phyloP scores from a whole-genome alignment of 2,113 vertebrate species.

The Cyprinodon variegatus region DNA sequence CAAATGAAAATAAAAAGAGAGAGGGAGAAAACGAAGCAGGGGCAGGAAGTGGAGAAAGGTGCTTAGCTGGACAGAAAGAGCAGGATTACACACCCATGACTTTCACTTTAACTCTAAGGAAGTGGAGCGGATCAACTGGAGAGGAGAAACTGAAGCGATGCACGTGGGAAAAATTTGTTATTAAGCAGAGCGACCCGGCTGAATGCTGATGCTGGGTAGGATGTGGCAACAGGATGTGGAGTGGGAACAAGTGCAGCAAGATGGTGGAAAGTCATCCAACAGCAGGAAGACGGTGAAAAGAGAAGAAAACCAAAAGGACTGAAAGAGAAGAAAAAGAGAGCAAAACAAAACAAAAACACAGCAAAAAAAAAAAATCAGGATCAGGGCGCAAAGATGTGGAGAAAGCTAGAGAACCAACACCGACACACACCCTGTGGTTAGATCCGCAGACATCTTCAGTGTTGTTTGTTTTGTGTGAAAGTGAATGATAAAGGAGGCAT shows the following conservation, averaged over 20 bases:
- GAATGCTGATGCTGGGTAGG: conserved; percentile 64
- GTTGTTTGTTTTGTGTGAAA: conserved; percentile 99
- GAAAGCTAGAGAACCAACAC: conserved; percentile 15
- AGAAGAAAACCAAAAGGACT: conserved; percentile 26
- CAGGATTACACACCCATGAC: conserved; percentile 77
- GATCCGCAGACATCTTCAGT: conserved; percentile 94
- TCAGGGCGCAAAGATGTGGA: conserved; percentile 7
- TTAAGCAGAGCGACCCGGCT: conserved; percentile 37
- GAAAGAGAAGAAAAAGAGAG: conserved; percentile 29
- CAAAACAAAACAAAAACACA: conserved; percentile 7
- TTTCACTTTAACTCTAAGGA: conserved; percentile 66
- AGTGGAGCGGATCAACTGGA: conserved; percentile 71
- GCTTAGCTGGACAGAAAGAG: conserved; percentile 75
- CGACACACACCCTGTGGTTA: conserved; percentile 70
- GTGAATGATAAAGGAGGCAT: conserved; percentile 99
- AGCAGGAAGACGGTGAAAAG: conserved; percentile 70
- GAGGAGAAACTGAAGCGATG: conserved; percentile 65
- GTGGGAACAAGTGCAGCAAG: conserved; percentile 58
- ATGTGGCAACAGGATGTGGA: conserved; percentile 73
- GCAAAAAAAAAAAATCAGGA: conserved; percentile 7
- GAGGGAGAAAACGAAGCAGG: conserved; percentile 56
- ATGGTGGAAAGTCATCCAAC: conserved; percentile 67
- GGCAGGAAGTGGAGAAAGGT: conserved; percentile 78
- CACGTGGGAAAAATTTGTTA: conserved; percentile 71
- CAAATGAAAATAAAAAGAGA: conserved; percentile 74